Conservation (phyloP, 2,113 vertebrate species). For the Gymnarchus niloticus region DNA sequence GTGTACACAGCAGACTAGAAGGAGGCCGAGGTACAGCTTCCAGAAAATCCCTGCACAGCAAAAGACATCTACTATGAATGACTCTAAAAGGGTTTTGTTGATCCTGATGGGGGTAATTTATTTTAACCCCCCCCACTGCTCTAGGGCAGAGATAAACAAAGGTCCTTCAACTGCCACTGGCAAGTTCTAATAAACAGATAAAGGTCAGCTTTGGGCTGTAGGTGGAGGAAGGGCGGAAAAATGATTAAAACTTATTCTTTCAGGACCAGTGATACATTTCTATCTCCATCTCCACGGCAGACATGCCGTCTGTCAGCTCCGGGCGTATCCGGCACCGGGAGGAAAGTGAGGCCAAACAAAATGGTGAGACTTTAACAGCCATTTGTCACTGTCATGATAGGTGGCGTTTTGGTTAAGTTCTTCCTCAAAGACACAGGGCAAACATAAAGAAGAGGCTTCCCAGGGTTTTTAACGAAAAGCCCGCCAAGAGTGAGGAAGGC, state of each 20-base stretch:
- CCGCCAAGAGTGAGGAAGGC: not conserved
- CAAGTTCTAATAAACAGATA: not conserved
- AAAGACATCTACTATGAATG: not conserved
- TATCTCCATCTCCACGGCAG: not conserved
- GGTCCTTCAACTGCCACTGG: not conserved
- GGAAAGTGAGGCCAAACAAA: not conserved
- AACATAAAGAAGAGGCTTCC: not conserved
- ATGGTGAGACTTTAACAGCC: not conserved
- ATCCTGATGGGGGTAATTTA: conserved; percentile 6
- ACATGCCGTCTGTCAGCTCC: not conserved
- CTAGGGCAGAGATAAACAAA: not conserved
- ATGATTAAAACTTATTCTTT: not conserved
- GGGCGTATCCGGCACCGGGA: not conserved
- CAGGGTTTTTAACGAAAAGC: not conserved
- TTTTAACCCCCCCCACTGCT: not conserved
- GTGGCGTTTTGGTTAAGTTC: not conserved
- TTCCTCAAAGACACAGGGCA: not conserved
- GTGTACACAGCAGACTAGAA: no score
- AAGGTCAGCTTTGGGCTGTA: not conserved
- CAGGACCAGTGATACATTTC: not conserved
- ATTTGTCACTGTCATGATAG: not conserved
- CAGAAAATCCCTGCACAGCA: not conserved
- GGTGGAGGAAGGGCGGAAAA: not conserved
- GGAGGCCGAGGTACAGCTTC: not conserved
- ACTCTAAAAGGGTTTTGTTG: not conserved